Base-by-base conservation (phyloP, 2,113 vertebrate species). In the Bufo bufo region DNA sequence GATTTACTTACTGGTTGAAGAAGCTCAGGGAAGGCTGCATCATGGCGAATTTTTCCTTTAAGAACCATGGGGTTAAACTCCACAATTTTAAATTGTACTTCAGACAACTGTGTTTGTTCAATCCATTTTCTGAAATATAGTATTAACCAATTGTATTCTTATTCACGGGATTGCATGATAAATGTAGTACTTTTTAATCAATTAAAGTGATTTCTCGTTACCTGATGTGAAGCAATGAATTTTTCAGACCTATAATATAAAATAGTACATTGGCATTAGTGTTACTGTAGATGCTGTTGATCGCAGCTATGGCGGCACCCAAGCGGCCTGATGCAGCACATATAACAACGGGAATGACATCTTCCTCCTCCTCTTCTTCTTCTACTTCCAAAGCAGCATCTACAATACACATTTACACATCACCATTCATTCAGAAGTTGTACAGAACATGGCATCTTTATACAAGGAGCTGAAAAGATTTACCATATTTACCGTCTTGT, bases 11-110 rank as follows among this genome's bases (percentile, higher is more conserved):
- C 98, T 47, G 98, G 98, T 85, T 99, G 98, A 12, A 99, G 93
- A 52, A 99, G 92, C n/a, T 99, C 98, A 2, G 98, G 98, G 59
- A 97, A 94, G 0, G 97, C 93, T 0, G 98, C 95, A 87, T 97
- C 97, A 14, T 96, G 97, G 90, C 97, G 96, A 89, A 99, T 96
- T 93, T 98, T 99, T 85, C 97, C 97, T 92, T 93, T 95, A 9
- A 99, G 93, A 23, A 98, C 95, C 93, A 95, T 93, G 0, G 98
- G 97, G 90, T 99, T 99, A 92, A 99, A 99, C 90, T 99, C 98
- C 89, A 99, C 90, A 3, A 97, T 94, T 91, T 95, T 98, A 90
- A 96, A 99, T 79, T 93, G 95, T 90, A 99, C 98, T 85, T 95
- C 93, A 91, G 95, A 97, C 84, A 99, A 93, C 90, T 95, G 94